Conservation (phyloP, 2,888 invertebrate species). For the Drosophila anomalata region DNA sequence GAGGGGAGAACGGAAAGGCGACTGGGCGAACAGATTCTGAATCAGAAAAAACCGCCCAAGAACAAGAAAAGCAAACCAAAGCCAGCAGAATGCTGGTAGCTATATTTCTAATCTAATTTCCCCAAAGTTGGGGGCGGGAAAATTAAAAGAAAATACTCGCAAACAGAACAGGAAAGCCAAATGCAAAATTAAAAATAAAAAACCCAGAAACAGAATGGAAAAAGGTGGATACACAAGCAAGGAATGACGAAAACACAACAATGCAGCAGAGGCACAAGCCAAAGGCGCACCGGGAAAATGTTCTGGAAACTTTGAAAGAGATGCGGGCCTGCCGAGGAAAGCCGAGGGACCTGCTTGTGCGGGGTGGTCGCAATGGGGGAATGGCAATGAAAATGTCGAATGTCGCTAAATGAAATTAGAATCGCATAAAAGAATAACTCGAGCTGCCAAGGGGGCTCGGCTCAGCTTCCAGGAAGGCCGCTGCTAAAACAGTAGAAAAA, state of each 20-base stretch:
- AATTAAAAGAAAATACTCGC: conserved; percentile 74
- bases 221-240: conserved; percentile 34
- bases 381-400: conserved; percentile 51
- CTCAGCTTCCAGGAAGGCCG: conserved; percentile 8
- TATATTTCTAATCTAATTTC: conserved; percentile 81
- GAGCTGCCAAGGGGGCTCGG: conserved; percentile 57
- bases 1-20: too few species aligned
- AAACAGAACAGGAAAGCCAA: conserved; percentile 33
- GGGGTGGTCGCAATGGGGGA: conserved; percentile 1
- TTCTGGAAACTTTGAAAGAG: conserved; percentile 68
- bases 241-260: conserved; percentile 60
- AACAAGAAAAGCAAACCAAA: conserved; percentile 28
- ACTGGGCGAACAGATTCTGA: too few species aligned
- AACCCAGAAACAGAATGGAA: conserved; percentile 10
- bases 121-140: conserved; percentile 58
- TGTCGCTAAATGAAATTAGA: conserved; percentile 80
- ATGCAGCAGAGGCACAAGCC: conserved; percentile 53
- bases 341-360: neutral
- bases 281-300: conserved; percentile 60
- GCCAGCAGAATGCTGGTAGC: conserved; percentile 73
- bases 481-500: neutral
- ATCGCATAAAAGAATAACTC: conserved; percentile 78
- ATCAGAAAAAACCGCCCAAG: conserved; percentile 5
- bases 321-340: conserved; percentile 18
- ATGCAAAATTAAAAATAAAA: conserved; percentile 44